Percentiles rank a stretch among this genome's conserved stretches.
These are phyloP conservation scores for Trilocha varians DNA, from an alignment of 2,888 invertebrate species.

Conservation along the genomic window DNA sequence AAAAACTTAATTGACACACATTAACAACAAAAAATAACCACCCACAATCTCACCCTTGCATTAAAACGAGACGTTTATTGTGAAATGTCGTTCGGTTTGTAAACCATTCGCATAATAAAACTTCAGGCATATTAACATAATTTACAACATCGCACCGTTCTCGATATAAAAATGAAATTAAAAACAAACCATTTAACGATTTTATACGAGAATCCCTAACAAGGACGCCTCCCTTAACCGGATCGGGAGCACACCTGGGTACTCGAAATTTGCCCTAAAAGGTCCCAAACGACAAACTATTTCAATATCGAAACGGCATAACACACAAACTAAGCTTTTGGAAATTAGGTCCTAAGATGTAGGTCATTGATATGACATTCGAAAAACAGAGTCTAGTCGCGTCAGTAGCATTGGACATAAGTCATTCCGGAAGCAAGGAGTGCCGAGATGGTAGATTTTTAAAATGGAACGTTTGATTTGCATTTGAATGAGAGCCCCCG, in stretches of 20 bases:
- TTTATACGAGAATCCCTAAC: conserved; percentile 69
- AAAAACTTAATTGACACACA: not conserved
- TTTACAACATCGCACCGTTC: conserved; percentile 49
- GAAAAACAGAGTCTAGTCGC: conserved; percentile 19
- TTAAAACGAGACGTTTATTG: conserved; percentile 14
- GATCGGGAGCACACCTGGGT: conserved; percentile 74
- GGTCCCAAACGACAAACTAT: conserved; percentile 61
- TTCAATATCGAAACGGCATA: conserved; percentile 27
- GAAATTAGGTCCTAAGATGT: conserved; percentile 16
- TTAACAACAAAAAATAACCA: conserved; percentile 5
- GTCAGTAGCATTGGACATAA: conserved; percentile 59
- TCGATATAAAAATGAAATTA: conserved; percentile 67
- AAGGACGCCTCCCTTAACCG: conserved; percentile 72
- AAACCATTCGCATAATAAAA: conserved; percentile 29
- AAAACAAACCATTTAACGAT: conserved; percentile 73
- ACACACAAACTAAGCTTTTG: conserved; percentile 11
- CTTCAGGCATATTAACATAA: conserved; percentile 49
- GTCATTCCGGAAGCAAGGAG: conserved; percentile 68
- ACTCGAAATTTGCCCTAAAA: conserved; percentile 68
- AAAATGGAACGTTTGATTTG: conserved; percentile 75
- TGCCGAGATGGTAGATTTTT: conserved; percentile 71
- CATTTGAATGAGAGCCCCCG: conserved; percentile 73
- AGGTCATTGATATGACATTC: conserved; percentile 23
- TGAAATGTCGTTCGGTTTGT: not conserved
- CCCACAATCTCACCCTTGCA: conserved; percentile 30